Percentiles rank a stretch among this genome's conserved stretches.
phyloP scores from a whole-genome alignment of 2,113 vertebrate genomes.

The Ariopsis seemanni region DNA sequence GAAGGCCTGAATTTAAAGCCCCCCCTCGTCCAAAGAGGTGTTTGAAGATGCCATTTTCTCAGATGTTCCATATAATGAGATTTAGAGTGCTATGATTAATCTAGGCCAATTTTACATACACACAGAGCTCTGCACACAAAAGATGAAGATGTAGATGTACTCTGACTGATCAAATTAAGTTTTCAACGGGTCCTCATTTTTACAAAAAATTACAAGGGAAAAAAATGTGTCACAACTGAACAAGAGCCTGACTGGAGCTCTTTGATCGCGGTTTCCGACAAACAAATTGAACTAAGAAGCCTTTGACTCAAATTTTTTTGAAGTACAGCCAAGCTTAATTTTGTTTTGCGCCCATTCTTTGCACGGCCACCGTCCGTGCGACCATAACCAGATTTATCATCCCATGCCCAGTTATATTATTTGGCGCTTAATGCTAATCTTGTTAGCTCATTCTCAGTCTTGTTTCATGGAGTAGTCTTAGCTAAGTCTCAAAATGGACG shows the following conservation, averaged over 20 bases:
- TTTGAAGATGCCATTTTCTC: constrained; percentile 75
- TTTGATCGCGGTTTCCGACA: constrained; percentile 74
- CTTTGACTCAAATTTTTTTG: constrained; percentile 62
- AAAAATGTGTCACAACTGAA: constrained; percentile 61
- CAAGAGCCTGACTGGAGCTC: constrained; percentile 72
- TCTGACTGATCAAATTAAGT: constrained; percentile 60
- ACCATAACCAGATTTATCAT: constrained; percentile 57
- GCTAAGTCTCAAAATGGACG: constrained; percentile 76
- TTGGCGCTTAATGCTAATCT: constrained; percentile 59
- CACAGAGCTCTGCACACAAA: constrained; percentile 44
- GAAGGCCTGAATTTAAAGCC: constrained; percentile 78
- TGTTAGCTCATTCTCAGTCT: constrained; percentile 69
- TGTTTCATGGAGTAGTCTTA: constrained; percentile 67
- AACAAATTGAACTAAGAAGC: constrained; percentile 77
- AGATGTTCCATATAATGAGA: constrained; percentile 83
- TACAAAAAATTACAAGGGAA: constrained; percentile 58
- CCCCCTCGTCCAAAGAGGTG: constrained; percentile 66
- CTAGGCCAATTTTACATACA: constrained; percentile 65
- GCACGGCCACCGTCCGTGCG: constrained; percentile 60
- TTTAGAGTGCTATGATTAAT: constrained; percentile 76
- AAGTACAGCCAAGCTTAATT: constrained; percentile 61
- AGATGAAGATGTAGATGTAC: constrained; percentile 46
- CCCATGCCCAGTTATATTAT: constrained; percentile 58
- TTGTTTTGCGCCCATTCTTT: constrained; percentile 60
- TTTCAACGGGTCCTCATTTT: constrained; percentile 62